Evolutionary conservation across 1,140 invertebrate species (phyloP), one percentile per base, ranked within the genome.

Genomic region (Tetragnatha versicolor): DNA sequence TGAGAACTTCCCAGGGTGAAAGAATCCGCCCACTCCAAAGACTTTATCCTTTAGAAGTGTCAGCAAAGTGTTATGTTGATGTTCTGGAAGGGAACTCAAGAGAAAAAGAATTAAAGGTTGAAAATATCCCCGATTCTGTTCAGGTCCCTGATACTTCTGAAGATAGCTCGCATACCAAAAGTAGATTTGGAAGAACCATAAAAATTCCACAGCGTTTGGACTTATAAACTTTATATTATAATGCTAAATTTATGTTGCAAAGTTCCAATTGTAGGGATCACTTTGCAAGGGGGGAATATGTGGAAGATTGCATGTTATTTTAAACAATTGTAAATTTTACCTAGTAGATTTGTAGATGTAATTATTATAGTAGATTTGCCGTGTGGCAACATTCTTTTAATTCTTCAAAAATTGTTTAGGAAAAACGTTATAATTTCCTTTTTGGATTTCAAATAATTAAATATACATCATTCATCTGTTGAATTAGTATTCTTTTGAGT

Each of bases 1-100:
- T 60, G 2, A 60, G 25, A 20, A 60, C 31, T 7, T 29, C 14
- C 9, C 5, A 27, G 1, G 9, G 61, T 1, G 37, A 65, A 37
- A 20, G 5, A 39, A 25, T 4, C n/a, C 2, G 33, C 22, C 31
- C 31, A 5, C 25, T 65, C 42, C 33, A 65, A 42, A 65, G 33
- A 20, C 61, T 65, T 39, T 65, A 65, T 39, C 61, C 33, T 10
- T 65, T 65, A 65, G 33, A 65, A 65, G 37, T 65, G 20, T 65
- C 61, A 10, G 12, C 55, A 27, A 35, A 60, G 33, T 31, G 17
- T 35, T 1, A 12, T 27, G 22, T 27, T 7, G 55, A 60, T 7
- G 6, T 60, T 29, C 31, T 12, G 17, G 31, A 27, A 60, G 9
- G 12, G 3, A 12, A 6, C 31, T 27, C 12, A 33, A 60, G n/a